Evolutionary conservation across 2,797 vertebrate genomes (phyloP).

Genomic region (Poeciliopsis turneri): DNA sequence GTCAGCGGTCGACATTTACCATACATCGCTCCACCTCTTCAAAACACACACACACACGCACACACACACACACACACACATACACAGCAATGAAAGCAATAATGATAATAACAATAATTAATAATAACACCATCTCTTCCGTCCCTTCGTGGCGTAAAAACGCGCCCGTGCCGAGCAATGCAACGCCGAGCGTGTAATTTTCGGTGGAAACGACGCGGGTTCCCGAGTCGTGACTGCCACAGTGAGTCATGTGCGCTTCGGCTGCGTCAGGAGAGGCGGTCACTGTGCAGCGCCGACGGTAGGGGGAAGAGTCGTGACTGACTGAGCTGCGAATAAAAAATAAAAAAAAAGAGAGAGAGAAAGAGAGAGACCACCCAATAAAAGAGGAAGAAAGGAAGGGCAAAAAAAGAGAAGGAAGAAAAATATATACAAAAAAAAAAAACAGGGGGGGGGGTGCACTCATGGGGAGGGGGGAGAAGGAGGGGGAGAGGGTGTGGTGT

Average conservation of each 20-base stretch:
- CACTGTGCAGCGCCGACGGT: slow-evolving; percentile 95
- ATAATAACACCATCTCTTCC: slow-evolving; percentile 20
- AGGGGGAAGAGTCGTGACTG: slow-evolving; percentile 96
- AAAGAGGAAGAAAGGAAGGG: slow-evolving; percentile 37
- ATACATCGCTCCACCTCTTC: slow-evolving; percentile 68
- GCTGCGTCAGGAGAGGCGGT: slow-evolving; percentile 97
- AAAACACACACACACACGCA: slow-evolving; percentile 8
- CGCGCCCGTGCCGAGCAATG: slow-evolving; percentile 84
- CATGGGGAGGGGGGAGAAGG: neutral
- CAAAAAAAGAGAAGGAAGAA: neutral
- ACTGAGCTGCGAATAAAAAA: slow-evolving; percentile 89
- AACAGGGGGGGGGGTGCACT: slow-evolving; percentile 2
- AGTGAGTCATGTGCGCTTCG: slow-evolving; percentile 97
- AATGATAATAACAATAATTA: no score
- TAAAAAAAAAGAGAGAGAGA: slow-evolving; percentile 10
- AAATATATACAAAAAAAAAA: slow-evolving; percentile 21
- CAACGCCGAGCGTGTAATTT: slow-evolving; percentile 86
- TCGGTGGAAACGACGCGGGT: slow-evolving; percentile 91
- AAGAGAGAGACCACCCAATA: slow-evolving; percentile 54
- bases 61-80: no score
- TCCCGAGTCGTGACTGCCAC: slow-evolving; percentile 99
- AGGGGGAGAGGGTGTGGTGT: neutral
- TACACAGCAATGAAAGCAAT: neutral
- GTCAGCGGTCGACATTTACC: slow-evolving; percentile 36
- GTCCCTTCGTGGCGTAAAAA: slow-evolving; percentile 78